phyloP scores from a whole-genome alignment of 2,888 invertebrate genomes.

The Archaeoteleia sp. region DNA sequence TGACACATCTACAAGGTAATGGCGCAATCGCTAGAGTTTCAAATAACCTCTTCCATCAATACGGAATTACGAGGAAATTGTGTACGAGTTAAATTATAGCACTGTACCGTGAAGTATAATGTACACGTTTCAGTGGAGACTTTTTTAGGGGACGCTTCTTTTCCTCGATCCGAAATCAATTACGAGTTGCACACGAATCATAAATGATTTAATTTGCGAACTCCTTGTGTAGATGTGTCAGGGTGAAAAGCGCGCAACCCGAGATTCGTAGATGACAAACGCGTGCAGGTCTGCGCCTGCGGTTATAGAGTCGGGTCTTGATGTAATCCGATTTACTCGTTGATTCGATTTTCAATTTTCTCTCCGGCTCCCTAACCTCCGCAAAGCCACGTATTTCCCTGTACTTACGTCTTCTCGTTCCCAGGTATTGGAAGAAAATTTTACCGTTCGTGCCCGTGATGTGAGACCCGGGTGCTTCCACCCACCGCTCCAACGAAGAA shows the following conservation, averaged over 20 bases:
- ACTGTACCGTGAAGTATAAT: neutral
- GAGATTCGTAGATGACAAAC: constrained; percentile 46
- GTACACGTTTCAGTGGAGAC: neutral
- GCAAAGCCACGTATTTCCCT: constrained; percentile 61
- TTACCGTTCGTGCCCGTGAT: constrained; percentile 1
- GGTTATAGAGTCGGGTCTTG: constrained; percentile 60
- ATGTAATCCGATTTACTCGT: constrained; percentile 66
- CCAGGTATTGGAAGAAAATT: constrained; percentile 27
- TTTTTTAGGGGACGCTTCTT: neutral
- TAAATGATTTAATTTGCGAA: constrained; percentile 58
- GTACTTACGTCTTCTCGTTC: constrained; percentile 44
- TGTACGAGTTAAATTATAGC: too few species aligned
- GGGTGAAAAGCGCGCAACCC: constrained; percentile 36
- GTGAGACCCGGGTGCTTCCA: constrained; percentile 7
- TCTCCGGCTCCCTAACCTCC: constrained; percentile 58
- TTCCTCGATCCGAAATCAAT: constrained; percentile 30
- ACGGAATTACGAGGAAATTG: neutral
- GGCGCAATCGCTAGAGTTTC: constrained; percentile 21
- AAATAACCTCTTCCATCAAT: constrained; percentile 8
- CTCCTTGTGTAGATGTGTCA: constrained; percentile 31
- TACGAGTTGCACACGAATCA: constrained; percentile 40
- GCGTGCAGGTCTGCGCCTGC: constrained; percentile 54
- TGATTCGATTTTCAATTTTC: constrained; percentile 70
- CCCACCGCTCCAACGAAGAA: constrained; percentile 1
- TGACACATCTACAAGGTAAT: constrained; percentile 28